Conservation (phyloP, 2,113 vertebrate species). For the Lagopus muta region DNA sequence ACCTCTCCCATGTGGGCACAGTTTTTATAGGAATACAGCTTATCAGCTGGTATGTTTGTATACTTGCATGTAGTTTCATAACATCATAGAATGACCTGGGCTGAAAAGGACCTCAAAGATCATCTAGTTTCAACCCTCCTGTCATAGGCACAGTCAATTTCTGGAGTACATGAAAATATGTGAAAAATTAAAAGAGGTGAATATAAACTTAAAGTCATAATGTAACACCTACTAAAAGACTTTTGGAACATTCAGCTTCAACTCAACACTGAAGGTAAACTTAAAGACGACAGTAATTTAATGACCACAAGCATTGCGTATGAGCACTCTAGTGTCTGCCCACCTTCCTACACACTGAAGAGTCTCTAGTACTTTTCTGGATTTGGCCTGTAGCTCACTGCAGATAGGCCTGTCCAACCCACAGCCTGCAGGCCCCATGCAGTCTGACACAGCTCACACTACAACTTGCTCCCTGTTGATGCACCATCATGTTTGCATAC, state of each 20-base stretch:
- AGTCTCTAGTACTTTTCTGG: fast-evolving
- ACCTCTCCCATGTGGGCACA: fast-evolving
- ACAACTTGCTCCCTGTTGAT: no score
- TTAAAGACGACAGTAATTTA: background rate
- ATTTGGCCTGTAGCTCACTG: fast-evolving
- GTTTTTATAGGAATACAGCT: background rate
- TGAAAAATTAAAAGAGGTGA: background rate
- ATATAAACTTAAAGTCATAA: background rate
- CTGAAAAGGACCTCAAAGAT: no score
- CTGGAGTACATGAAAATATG: background rate
- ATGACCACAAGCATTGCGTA: background rate
- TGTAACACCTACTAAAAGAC: background rate
- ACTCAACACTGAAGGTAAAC: fast-evolving
- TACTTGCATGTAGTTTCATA: background rate
- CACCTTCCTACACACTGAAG: background rate
- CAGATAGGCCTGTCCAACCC: no score
- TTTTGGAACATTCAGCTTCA: background rate
- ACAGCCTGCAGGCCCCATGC: no score
- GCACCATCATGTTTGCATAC: no score
- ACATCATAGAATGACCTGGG: no score
- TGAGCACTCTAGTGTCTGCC: background rate
- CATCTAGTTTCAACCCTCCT: no score
- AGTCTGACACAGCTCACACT: no score
- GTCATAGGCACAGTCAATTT: background rate
- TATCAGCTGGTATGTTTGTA: background rate